Base-by-base conservation (phyloP, 2,888 invertebrate species). In the Mylabris sibirica region DNA sequence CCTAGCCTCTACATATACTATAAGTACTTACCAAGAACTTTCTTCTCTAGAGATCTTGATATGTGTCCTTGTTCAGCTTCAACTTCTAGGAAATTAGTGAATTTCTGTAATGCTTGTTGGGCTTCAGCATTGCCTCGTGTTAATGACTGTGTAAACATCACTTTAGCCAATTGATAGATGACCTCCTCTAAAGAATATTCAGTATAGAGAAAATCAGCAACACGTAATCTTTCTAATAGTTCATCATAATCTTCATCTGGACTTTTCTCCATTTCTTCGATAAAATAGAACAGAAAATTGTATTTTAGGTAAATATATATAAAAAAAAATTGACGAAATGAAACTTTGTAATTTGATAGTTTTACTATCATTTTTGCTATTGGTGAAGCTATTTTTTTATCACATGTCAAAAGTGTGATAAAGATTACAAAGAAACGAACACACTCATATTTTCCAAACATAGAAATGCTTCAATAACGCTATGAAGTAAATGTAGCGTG, bases 101-200 rank as follows among this genome's bases (percentile, higher is more conserved):
- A 90, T 74, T 92, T 90, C 79, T 92, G 90, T 62, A 93, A 86
- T 62, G 93, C 91, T 66, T 90, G 89, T 78, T 93, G 92, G 1
- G 93, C 92, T 76, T 91, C 90, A 11, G 87, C 85, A 60, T 91
- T 91, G 59, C 92, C 92, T 75, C 89, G 89, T 2, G 90, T 88
- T 73, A 93, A 84, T 1, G 92, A 92, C 80, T 93, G 92, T 0
- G 91, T 89, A 84, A 93, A 93, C 91, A 94, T 92, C 80, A 93
- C 92, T 87, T 93, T 93, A 24, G 93, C 93, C 63, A 94, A 86
- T 77, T 93, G 93, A 81, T 94, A 94, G 73, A 94, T 92, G 22
- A 94, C 91, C 83, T 93, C 93, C 83, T 93, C 93, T 66, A 93
- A 85, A 0, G 91, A 90, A 80, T 92, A 92, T 81, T 93, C 92